Base-by-base conservation (phyloP, 1,140 invertebrate species). In the Stenopsyche tienmushanensis region DNA sequence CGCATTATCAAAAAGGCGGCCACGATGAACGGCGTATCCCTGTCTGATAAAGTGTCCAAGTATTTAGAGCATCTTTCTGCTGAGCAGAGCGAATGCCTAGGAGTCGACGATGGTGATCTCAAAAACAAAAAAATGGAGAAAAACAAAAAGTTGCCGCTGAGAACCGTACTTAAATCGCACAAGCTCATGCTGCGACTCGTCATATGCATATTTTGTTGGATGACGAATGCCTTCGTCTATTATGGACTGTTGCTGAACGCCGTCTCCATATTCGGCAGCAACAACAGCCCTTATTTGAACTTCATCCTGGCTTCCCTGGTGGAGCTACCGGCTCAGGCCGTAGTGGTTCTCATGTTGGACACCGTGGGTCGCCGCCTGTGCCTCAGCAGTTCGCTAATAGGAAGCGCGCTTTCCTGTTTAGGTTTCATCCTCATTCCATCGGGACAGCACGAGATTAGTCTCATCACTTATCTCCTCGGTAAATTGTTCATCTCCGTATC, bases 191-290 rank as follows among this genome's bases (percentile, higher is more conserved):
- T 80, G 67, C 74, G 81, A 13, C 64, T 83, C 44, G 65, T 80
- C 0, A 74, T 76, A n/a, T 79, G 82, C 26, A 79, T 73, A 26
- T 80, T 81, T 72, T 83, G 72, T 68, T 85, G 78, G 81, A 66
- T 80, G 23, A 78, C 75, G 13, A 78, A 78, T 64, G 78, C 80
- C 1, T 83, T 87, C 64, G 80, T 87, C 7, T 88, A 87, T 71
- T 88, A 87, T 69, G 88, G 86, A 7, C 69, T 89, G 9, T 84
- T 84, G 0, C 75, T 88, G 21, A 86, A 87, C 64, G 82, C 85
- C 0, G 84, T 83, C 13, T 81, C 83, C 23, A 77, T 89, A 17
- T 83, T 82, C 18, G 85, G 85, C 13, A 80, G 84, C 71, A 79
- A 81, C 54, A 62, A 55, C 13, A 74, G 75, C 67, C 64, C 72